phyloP scores from a whole-genome alignment of 2,797 vertebrate genomes.

The Monodelphis domestica region DNA sequence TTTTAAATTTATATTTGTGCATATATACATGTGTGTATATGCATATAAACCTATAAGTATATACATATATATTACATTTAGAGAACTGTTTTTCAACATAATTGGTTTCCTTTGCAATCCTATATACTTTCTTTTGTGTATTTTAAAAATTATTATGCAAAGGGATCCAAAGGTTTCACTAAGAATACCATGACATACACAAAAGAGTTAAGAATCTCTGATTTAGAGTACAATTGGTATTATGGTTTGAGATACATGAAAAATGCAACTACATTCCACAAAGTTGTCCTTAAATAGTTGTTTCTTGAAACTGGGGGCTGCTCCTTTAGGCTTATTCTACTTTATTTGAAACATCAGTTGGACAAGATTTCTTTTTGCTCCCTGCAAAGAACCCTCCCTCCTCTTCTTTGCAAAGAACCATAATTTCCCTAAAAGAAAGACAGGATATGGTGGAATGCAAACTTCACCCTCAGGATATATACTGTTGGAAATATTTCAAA shows the following conservation, averaged over 20 bases:
- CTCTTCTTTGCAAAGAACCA: background rate
- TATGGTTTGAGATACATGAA: constrained; percentile 34
- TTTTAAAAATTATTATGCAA: background rate
- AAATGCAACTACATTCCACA: background rate
- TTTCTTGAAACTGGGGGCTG: constrained; percentile 5
- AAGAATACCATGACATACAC: background rate
- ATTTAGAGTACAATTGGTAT: background rate
- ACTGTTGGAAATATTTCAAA: constrained; percentile 56
- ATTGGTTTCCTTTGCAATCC: background rate
- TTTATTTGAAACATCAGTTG: background rate
- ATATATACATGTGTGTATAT: background rate
- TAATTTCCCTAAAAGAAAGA: constrained; percentile 21
- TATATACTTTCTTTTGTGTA: background rate
- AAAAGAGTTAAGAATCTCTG: background rate
- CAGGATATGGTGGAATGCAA: constrained; percentile 28
- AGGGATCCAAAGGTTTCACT: background rate
- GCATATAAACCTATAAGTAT: background rate
- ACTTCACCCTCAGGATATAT: constrained; percentile 41
- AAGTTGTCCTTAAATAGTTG: background rate
- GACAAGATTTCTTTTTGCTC: background rate
- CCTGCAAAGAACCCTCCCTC: background rate
- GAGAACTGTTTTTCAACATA: background rate
- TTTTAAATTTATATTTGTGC: too few relatives aligned
- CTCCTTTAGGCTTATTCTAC: background rate
- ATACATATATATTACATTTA: background rate